Base-by-base conservation (phyloP, 2,113 vertebrate genomes). In the Lamprologus sp. region DNA sequence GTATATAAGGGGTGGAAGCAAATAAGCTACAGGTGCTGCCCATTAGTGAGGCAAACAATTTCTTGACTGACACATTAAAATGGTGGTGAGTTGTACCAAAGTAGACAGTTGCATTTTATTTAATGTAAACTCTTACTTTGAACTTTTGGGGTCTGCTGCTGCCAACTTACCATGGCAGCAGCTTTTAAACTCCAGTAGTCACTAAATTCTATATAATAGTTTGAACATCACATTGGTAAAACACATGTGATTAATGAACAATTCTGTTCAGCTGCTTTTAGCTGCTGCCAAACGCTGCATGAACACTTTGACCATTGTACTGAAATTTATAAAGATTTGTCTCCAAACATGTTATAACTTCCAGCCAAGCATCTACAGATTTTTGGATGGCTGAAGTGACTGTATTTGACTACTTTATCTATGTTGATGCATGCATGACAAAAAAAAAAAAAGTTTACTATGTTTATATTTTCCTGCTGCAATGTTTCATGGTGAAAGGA, bases 401-500 rank as follows among this genome's bases (percentile, higher is more conserved):
- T 58, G 55, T 58, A 31, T 31, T 58, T 58, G 26, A 31, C 55
- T 58, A 31, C 26, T 31, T 58, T 15, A 58, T 58, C 7, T 9
- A 28, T 58, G 55, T 58, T 58, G 7, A 58, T 58, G 55, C 55
- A 15, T 58, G 26, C 55, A 15, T 31, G 56, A 9, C 14, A 60
- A 31, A 60, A 33, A 31, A 21, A 33, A 33, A 58, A 60, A 60
- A 60, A 1, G 14, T 33, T 58, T 28, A 58, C 26, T 60, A 23
- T 23, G 26, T 60, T 33, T 60, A 19, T 7, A 33, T 63, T 63
- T 63, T 33, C 2, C 58, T 99, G 98, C 99, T 97, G 1, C 97
- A 98, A 14, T 99, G 98, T 7, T 99, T 99, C 94, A 79, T 99
- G 94, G 98, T 99, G 84, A 99, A 99, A 95, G 99, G 28, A 98